Evolutionary conservation across 2,888 invertebrate genomes (phyloP).

Genomic region (Rhagonycha fulva): DNA sequence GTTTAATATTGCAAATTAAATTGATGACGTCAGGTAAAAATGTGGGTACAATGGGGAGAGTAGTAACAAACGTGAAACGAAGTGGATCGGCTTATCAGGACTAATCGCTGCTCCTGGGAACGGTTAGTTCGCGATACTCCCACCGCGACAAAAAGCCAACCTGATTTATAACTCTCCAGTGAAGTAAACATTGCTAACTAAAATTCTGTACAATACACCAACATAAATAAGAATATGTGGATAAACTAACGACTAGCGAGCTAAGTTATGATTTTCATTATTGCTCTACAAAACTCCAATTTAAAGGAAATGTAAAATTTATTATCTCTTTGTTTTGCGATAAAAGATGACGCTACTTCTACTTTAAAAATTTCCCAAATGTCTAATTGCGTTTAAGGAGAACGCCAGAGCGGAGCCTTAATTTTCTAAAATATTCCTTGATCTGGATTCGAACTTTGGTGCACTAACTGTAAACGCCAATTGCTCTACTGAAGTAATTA

Average conservation of each 20-base stretch:
- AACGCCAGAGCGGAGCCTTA: too few relatives aligned
- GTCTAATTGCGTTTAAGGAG: neutral
- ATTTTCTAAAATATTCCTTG: too few relatives aligned
- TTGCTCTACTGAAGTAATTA: too few relatives aligned
- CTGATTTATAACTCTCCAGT: slow-evolving; percentile 31
- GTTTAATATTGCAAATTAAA: neutral
- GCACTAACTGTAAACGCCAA: too few relatives aligned
- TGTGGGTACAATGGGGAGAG: neutral
- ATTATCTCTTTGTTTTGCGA: neutral
- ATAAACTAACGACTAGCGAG: neutral
- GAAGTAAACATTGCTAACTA: slow-evolving; percentile 44
- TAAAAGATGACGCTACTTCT: neutral
- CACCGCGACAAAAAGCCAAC: slow-evolving; percentile 29
- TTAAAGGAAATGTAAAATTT: neutral
- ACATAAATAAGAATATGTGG: slow-evolving; percentile 27
- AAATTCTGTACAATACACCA: slow-evolving; percentile 26
- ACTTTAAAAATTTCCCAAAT: neutral
- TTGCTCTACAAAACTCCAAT: neutral
- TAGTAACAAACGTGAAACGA: slow-evolving; percentile 1
- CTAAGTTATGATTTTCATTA: neutral
- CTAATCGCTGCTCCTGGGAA: slow-evolving; percentile 48
- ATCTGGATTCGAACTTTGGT: too few relatives aligned
- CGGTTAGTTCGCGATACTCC: slow-evolving; percentile 41
- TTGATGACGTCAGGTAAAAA: slow-evolving; percentile 17
- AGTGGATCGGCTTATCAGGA: slow-evolving; percentile 46